Percentiles rank a stretch among this genome's conserved stretches.
Evolutionary conservation across 2,113 vertebrate genomes (phyloP).

Genomic region (Gasterosteus nipponicus): DNA sequence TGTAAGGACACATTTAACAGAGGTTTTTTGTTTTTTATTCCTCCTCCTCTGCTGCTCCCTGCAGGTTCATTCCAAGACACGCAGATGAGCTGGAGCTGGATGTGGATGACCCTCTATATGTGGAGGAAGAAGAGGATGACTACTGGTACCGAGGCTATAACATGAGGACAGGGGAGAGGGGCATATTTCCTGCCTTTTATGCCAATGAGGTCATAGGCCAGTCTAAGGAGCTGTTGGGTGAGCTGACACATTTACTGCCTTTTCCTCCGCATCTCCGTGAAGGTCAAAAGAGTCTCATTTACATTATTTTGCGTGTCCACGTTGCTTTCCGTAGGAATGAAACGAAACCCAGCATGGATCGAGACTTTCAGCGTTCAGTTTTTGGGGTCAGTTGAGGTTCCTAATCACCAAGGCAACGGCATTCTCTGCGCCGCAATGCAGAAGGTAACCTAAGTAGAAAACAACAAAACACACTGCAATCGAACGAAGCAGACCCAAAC

Average conservation of each 20-base stretch:
- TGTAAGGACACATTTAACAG: slow-evolving; percentile 20
- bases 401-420: slow-evolving; percentile 95
- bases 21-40: background rate
- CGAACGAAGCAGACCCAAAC: background rate
- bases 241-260: slow-evolving; percentile 34
- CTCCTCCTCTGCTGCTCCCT: slow-evolving; percentile 35
- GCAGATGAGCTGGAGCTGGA: slow-evolving; percentile 95
- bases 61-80: slow-evolving; percentile 95
- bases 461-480: background rate
- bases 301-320: slow-evolving; percentile 5
- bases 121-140: slow-evolving; percentile 95
- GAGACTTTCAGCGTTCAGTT: slow-evolving; percentile 94
- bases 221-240: slow-evolving; percentile 87
- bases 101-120: slow-evolving; percentile 92
- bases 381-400: slow-evolving; percentile 96
- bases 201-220: slow-evolving; percentile 91
- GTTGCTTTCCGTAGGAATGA: slow-evolving; percentile 79
- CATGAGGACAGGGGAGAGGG: slow-evolving; percentile 94
- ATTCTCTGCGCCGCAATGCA: slow-evolving; percentile 97
- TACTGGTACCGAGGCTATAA: slow-evolving; percentile 98
- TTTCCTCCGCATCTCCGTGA: background rate
- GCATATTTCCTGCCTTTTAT: slow-evolving; percentile 96
- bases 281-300: background rate
- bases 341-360: slow-evolving; percentile 91
- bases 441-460: slow-evolving; percentile 83